phyloP scores from a whole-genome alignment of 1,140 invertebrate species.

The Colletes latitarsis region DNA sequence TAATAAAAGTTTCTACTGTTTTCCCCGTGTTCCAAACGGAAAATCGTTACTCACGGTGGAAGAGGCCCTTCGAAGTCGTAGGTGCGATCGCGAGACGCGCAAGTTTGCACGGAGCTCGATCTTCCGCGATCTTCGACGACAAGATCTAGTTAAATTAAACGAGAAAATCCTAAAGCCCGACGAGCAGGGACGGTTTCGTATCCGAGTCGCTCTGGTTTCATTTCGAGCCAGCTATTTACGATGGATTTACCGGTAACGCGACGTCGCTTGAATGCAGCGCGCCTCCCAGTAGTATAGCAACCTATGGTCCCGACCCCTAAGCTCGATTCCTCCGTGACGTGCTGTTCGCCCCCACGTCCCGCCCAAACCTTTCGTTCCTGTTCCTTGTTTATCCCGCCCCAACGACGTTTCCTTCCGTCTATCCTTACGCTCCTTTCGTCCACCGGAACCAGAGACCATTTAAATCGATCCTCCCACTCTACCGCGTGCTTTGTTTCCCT shows the following conservation, averaged over 20 bases:
- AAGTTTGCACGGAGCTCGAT: neutral
- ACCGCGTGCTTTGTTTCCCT: too few relatives aligned
- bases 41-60: too few relatives aligned
- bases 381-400: slow-evolving; percentile 16
- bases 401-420: neutral
- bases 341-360: neutral
- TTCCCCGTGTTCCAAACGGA: too few relatives aligned
- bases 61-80: too few relatives aligned
- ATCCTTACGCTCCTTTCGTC: neutral
- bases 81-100: neutral
- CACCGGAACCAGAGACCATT: slow-evolving; percentile 7
- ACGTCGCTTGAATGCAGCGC: slow-evolving; percentile 25
- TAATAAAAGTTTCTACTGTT: too few relatives aligned
- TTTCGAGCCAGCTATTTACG: slow-evolving; percentile 39
- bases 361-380: neutral
- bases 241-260: slow-evolving; percentile 35
- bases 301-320: neutral
- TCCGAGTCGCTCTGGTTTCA: slow-evolving; percentile 7
- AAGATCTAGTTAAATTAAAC: slow-evolving; percentile 54
- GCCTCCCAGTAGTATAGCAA: neutral
- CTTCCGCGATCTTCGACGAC: neutral
- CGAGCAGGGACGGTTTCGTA: slow-evolving; percentile 1
- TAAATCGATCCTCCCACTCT: slow-evolving; percentile 8
- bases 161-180: slow-evolving; percentile 32
- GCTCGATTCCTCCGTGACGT: neutral